Percentiles rank a stretch among this genome's conserved stretches.
These are phyloP conservation scores for Tetranychus piercei DNA, from an alignment of 2,888 invertebrate genomes.

Conservation along the genomic window DNA sequence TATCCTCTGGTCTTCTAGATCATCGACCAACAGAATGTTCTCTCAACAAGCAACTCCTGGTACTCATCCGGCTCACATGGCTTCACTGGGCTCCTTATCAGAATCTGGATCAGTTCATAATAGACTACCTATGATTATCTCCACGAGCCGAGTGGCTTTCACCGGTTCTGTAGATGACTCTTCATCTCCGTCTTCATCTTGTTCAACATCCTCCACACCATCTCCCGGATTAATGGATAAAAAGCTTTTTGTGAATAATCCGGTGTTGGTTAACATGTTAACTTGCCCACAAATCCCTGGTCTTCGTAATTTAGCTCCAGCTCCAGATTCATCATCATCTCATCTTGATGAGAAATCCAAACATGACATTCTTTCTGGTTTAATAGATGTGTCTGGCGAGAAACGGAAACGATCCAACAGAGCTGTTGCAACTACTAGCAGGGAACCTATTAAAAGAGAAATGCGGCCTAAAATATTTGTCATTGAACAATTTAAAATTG, in stretches of 20 bases:
- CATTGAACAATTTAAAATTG: slow-evolving; percentile 5
- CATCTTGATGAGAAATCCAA: background rate
- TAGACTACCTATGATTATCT: background rate
- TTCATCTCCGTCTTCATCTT: background rate
- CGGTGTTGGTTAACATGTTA: background rate
- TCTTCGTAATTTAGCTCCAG: background rate
- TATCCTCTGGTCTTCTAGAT: background rate
- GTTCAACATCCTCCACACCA: background rate
- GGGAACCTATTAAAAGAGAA: background rate
- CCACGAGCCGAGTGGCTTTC: background rate
- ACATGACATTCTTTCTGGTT: background rate
- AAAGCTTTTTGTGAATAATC: background rate
- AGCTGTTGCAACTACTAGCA: background rate
- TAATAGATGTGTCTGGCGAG: background rate
- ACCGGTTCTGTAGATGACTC: background rate
- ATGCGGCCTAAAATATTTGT: background rate
- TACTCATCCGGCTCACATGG: background rate
- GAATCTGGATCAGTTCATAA: background rate
- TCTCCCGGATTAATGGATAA: background rate
- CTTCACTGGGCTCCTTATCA: background rate
- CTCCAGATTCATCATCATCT: background rate
- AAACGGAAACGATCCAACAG: background rate
- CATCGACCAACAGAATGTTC: background rate
- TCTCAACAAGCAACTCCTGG: background rate
- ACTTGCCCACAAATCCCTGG: slow-evolving; percentile 1